Percentiles rank a stretch among this genome's conserved stretches.
Conservation (phyloP, 2,797 vertebrate genomes). For the Artibeus lituratus region DNA sequence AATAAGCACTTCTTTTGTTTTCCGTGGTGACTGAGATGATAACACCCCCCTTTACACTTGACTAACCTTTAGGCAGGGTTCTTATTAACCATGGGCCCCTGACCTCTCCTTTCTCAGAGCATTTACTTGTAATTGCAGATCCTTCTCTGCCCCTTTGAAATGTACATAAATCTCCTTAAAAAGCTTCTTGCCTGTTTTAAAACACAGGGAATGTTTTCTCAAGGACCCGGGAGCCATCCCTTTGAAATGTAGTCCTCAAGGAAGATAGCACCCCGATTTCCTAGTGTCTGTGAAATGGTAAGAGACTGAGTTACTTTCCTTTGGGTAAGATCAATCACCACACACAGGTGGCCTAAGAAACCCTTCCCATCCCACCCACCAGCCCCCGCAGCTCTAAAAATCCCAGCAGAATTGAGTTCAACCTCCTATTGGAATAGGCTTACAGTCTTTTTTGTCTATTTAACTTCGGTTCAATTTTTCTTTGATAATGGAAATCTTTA, state of each 20-base stretch:
- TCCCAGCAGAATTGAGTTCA: neutral
- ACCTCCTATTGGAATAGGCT: neutral
- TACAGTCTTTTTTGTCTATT: neutral
- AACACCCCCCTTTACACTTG: neutral
- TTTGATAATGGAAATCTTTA: slow-evolving; percentile 11
- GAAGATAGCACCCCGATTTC: neutral
- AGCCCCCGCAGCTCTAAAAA: neutral
- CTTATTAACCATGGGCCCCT: neutral
- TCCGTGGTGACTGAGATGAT: neutral
- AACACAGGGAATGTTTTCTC: neutral
- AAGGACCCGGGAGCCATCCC: neutral
- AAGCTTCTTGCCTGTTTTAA: neutral
- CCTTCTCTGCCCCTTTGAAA: neutral
- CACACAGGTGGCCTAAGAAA: neutral
- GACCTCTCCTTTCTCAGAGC: neutral
- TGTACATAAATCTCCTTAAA: slow-evolving; percentile 5
- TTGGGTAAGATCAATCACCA: neutral
- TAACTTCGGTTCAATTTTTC: neutral
- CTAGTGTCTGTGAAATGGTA: neutral
- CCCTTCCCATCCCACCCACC: neutral
- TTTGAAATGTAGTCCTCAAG: neutral
- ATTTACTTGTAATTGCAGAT: neutral
- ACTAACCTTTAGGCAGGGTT: neutral
- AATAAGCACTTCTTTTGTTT: neutral
- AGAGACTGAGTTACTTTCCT: neutral